Conservation (phyloP, 1,140 invertebrate genomes). For the Asobara japonica region DNA sequence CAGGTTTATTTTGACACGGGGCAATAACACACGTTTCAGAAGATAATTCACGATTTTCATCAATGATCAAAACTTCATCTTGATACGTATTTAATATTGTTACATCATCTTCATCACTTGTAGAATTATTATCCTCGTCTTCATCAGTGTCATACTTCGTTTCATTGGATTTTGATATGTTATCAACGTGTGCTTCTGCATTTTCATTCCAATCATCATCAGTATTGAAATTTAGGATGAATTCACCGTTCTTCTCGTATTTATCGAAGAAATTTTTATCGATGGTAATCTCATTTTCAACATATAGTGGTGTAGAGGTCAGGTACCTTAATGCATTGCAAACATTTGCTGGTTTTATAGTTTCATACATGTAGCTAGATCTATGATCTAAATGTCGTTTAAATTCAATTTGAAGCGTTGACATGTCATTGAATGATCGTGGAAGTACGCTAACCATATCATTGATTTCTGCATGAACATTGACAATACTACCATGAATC, state of each 20-base stretch:
- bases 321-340: constrained; percentile 36
- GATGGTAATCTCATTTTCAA: constrained; percentile 29
- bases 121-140: neutral
- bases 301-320: constrained; percentile 29
- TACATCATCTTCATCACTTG: neutral
- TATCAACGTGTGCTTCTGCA: neutral
- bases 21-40: constrained; percentile 26
- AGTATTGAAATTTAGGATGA: constrained; percentile 22
- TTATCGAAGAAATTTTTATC: constrained; percentile 27
- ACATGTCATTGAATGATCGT: constrained; percentile 34
- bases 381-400: constrained; percentile 32
- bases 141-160: neutral
- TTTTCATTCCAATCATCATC: constrained; percentile 19
- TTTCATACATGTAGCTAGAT: constrained; percentile 36
- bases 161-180: neutral
- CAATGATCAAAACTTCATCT: constrained; percentile 33
- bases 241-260: constrained; percentile 23
- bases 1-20: constrained; percentile 29
- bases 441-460: constrained; percentile 38
- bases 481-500: constrained; percentile 37
- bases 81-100: neutral
- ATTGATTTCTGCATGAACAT: constrained; percentile 37
- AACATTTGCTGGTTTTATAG: constrained; percentile 24
- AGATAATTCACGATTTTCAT: constrained; percentile 27
- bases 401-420: constrained; percentile 37